These are phyloP conservation scores for Drosophila pegasa DNA, from an alignment of 2,888 invertebrate genomes.

Conservation along the genomic window DNA sequence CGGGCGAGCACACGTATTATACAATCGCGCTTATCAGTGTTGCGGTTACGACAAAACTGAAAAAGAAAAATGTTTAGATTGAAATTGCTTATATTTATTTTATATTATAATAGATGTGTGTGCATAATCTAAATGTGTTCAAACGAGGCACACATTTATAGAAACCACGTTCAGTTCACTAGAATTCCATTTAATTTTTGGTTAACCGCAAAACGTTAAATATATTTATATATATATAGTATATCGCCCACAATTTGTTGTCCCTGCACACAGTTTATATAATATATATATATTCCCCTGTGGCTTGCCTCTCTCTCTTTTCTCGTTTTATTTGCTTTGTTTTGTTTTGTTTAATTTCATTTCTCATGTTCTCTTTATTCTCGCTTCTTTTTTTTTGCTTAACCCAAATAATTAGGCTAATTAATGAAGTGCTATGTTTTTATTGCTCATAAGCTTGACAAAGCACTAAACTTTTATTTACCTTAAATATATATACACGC, in stretches of 20 bases:
- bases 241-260: slow-evolving; percentile 8
- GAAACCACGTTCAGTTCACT: slow-evolving; percentile 20
- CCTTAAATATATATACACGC: neutral
- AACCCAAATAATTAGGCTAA: slow-evolving; percentile 35
- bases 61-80: slow-evolving; percentile 30
- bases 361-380: slow-evolving; percentile 7
- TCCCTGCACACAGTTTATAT: neutral
- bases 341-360: slow-evolving; percentile 6
- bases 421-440: slow-evolving; percentile 36
- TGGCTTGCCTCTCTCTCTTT: neutral
- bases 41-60: slow-evolving; percentile 17
- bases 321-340: slow-evolving; percentile 19
- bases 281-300: slow-evolving; percentile 5
- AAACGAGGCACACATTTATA: neutral
- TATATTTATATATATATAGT: neutral
- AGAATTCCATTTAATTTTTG: slow-evolving; percentile 40
- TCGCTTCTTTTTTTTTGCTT: neutral
- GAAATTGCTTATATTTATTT: slow-evolving; percentile 12
- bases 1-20: slow-evolving; percentile 18
- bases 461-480: slow-evolving; percentile 2
- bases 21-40: slow-evolving; percentile 60
- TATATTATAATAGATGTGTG: neutral
- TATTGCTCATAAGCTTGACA: slow-evolving; percentile 14
- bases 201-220: slow-evolving; percentile 42
- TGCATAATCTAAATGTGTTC: slow-evolving; percentile 3